Evolutionary conservation across 1,140 invertebrate species (phyloP), one percentile per base, ranked within the genome.

Genomic region (Drosophila pruinosa): DNA sequence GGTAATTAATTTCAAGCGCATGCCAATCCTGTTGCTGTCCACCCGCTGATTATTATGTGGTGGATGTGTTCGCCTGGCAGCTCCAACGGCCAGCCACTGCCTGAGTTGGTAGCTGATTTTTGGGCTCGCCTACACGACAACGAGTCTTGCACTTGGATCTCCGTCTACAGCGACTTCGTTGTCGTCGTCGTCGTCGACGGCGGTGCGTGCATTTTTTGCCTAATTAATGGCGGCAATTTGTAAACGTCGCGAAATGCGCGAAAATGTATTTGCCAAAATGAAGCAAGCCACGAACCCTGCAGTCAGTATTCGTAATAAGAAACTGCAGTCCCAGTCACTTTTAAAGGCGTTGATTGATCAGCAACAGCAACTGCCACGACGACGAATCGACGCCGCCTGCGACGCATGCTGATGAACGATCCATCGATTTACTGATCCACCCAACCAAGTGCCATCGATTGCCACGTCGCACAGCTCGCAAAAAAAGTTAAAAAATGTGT

Each of bases 311-410:
- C 73, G 74, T 75, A 89, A 83, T 78, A 82, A 89, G 78, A 88
- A 78, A 88, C 78, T 67, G 80, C 59, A 78, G 63, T 54, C 64
- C 62, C 62, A 75, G 65, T 76, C 45, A 64, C 65, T 89, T 78
- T 80, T 85, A 75, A 89, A 86, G 85, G 85, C 85, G 85, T 89
- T 89, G 86, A 89, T 89, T 89, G 85, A 89, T 89, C 85, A 85
- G 86, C 70, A 67, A 45, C 85, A 85, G 77, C 67, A 65, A 41
- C 15, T 14, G 22, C 17, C 38, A 43, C 59, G 58, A 52, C 67
- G 75, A 22, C 53, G 58, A 65, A 5, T 24, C 48, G 19, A 61
- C 56, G 12, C 12, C 52, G 71, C 57, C 65, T 75, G 82, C 71
- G 48, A 61, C 76, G 82, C 82, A 86, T 86, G 82, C 83, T 86